These are phyloP conservation scores for Antidorcas marsupialis DNA, from an alignment of 2,113 vertebrate species.

Conservation along the genomic window DNA sequence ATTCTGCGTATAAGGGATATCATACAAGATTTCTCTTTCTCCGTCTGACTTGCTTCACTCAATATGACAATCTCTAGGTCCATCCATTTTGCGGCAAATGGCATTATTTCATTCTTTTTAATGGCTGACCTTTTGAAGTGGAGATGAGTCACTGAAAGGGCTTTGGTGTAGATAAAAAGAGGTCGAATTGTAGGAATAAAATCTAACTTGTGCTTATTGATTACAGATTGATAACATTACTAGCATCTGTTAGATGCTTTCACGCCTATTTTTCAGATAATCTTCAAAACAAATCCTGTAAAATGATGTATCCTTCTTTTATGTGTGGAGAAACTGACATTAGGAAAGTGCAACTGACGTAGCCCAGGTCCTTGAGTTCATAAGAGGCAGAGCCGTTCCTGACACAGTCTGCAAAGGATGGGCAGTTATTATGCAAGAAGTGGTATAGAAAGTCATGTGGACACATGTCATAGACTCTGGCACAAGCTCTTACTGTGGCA, in stretches of 20 bases:
- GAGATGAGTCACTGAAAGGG: background rate
- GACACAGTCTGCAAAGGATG: background rate
- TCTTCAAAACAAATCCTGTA: background rate
- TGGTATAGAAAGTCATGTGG: background rate
- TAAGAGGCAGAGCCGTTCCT: background rate
- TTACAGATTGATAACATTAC: background rate
- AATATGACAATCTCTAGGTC: background rate
- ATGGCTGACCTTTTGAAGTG: background rate
- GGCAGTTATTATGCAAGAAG: background rate
- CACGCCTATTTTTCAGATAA: background rate
- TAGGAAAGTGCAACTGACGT: background rate
- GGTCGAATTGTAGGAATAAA: background rate
- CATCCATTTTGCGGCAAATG: background rate
- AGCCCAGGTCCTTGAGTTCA: background rate
- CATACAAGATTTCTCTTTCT: background rate
- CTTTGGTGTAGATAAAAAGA: background rate
- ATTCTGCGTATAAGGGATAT: background rate
- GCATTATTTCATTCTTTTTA: background rate
- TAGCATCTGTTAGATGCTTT: background rate
- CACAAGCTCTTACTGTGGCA: background rate
- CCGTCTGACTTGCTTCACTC: background rate
- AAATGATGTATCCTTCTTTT: background rate
- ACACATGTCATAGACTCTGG: background rate
- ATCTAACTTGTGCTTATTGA: background rate
- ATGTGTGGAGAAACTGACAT: background rate